phyloP scores from a whole-genome alignment of 1,140 invertebrate species.

The Drosophila jambulina region DNA sequence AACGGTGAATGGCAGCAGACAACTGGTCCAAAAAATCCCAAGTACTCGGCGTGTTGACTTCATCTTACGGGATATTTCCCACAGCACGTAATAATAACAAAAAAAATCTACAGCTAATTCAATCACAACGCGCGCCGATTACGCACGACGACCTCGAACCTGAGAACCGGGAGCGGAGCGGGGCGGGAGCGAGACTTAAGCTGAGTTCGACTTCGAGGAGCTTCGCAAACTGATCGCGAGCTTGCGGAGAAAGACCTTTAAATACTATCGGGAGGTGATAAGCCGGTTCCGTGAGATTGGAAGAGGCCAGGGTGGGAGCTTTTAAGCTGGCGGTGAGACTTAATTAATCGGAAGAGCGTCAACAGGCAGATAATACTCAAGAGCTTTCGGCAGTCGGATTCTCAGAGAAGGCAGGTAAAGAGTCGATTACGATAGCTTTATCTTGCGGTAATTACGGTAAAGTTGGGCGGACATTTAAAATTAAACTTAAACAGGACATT shows the following conservation, averaged over 20 bases:
- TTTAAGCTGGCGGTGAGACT: conserved; percentile 11
- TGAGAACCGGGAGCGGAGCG: conserved; percentile 9
- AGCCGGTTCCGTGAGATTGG: conserved; percentile 20
- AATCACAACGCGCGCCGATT: conserved; percentile 34
- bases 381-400: conserved; percentile 10
- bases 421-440: no score
- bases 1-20: conserved; percentile 31
- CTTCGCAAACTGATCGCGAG: conserved; percentile 16
- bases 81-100: conserved; percentile 12
- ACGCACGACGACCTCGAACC: conserved; percentile 41
- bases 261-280: conserved; percentile 31
- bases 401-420: background rate
- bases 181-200: background rate
- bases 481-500: background rate
- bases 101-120: conserved; percentile 9
- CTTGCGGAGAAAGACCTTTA: conserved; percentile 26
- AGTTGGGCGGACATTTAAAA: background rate
- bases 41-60: conserved; percentile 29
- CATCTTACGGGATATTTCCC: conserved; percentile 53
- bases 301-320: conserved; percentile 3
- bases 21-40: conserved; percentile 43
- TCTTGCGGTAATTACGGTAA: background rate
- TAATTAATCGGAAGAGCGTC: background rate
- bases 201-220: conserved; percentile 8
- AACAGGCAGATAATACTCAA: background rate